Conservation (phyloP, 1,140 invertebrate species). For the Drosophila grimshawi region DNA sequence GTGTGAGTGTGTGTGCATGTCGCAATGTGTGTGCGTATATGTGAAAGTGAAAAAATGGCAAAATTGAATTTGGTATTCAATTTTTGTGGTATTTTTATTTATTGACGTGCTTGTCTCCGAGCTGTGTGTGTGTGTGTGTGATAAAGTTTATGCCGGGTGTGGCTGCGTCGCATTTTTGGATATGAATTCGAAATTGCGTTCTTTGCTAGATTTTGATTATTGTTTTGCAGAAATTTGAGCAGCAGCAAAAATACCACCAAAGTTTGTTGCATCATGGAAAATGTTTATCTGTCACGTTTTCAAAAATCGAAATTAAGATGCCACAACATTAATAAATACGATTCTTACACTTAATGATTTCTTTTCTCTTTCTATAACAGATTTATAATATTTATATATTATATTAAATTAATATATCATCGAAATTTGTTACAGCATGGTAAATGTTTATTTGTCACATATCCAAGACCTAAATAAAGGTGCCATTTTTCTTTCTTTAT, state of each 20-base stretch:
- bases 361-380: no score
- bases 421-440: not conserved
- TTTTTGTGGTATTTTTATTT: constrained; percentile 41
- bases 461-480: not conserved
- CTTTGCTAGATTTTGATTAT: not conserved
- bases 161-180: constrained; percentile 5
- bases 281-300: no score
- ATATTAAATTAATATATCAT: no score
- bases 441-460: not conserved
- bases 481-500: not conserved
- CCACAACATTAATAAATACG: no score
- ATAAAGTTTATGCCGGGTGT: constrained; percentile 33
- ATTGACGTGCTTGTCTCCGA: constrained; percentile 17
- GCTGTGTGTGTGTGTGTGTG: constrained; percentile 5
- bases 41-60: constrained; percentile 55
- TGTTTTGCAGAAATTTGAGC: no score
- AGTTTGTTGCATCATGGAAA: no score
- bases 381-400: not conserved
- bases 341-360: no score
- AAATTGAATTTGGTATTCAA: constrained; percentile 46
- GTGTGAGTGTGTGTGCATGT: constrained; percentile 15
- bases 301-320: no score
- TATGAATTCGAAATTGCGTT: constrained; percentile 15
- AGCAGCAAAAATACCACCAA: no score
- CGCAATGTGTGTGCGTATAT: constrained; percentile 8